Base-by-base conservation (phyloP, 1,140 invertebrate species). In the Druon quercuslanigerum region DNA sequence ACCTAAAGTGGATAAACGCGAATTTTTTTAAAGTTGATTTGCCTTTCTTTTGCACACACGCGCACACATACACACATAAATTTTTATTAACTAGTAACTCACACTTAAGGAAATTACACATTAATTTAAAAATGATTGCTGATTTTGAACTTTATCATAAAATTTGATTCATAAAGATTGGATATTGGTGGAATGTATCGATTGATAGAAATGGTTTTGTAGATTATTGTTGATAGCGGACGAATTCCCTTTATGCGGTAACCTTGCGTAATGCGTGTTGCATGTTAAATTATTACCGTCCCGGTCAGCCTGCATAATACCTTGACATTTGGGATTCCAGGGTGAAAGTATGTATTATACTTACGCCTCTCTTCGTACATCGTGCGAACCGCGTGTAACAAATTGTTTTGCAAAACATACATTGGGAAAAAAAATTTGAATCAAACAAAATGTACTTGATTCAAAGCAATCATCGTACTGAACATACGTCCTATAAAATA, bases 271-370 rank as follows among this genome's bases (percentile, higher is more conserved):
- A 82, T 78, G 74, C 50, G 25, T 71, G 73, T 66, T 66, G 81
- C 79, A 79, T 82, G 81, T 72, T 71, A 82, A 82, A 79, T 79
- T 82, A 78, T 78, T 76, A 78, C 72, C 75, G 71, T 60, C 66
- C 74, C n/a, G 51, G 54, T 74, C 52, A 72, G 57, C 60, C 50
- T 75, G 74, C 79, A 80, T 78, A 84, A 84, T 79, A 83, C 81
- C 83, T 83, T 85, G 84, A 85, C 84, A 84, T 85, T 85, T 85
- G 81, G 82, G 79, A 85, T 82, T 84, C 83, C 81, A 84, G 83
- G 80, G 84, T 84, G 83, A 85, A 85, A 85, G 83, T 84, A 82
- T 80, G 83, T 83, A 82, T 80, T 79, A 54, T 60, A 74, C 78
- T 33, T 33, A 75, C 74, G 74, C 60, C 76, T 78, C 75, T 77